phyloP scores from a whole-genome alignment of 2,797 vertebrate species.

The Gallinago solitaria region DNA sequence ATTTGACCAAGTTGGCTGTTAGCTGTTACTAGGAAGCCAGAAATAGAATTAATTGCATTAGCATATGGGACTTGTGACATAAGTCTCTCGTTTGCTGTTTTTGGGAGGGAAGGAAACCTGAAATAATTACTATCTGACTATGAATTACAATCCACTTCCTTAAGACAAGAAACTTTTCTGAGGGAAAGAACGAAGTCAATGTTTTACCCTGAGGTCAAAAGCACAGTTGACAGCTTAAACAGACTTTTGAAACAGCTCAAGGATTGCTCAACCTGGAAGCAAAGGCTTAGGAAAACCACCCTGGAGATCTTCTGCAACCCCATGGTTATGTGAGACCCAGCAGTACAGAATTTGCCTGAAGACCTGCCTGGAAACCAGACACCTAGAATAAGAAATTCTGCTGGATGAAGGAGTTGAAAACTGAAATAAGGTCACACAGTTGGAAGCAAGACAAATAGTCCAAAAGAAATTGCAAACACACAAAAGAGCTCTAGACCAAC shows the following conservation, averaged over 20 bases:
- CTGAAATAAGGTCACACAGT: neutral
- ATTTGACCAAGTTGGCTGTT: neutral
- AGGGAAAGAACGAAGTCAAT: constrained; percentile 2
- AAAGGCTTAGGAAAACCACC: constrained; percentile 48
- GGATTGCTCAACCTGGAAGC: constrained; percentile 55
- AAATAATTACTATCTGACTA: constrained; percentile 51
- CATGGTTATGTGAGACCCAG: neutral
- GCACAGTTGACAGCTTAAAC: constrained; percentile 58
- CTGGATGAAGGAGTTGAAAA: neutral
- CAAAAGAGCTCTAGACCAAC: neutral
- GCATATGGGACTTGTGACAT: constrained; percentile 22
- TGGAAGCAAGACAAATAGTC: neutral
- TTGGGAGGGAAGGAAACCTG: constrained; percentile 51
- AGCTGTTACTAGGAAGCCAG: constrained; percentile 8
- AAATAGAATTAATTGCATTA: constrained; percentile 63
- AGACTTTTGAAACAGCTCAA: constrained; percentile 33
- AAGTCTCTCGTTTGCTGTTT: neutral
- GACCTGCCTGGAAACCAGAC: constrained; percentile 23
- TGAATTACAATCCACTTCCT: constrained; percentile 32
- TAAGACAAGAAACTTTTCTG: constrained; percentile 15
- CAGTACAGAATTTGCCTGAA: constrained; percentile 27
- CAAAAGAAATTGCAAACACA: neutral
- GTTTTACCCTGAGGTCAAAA: constrained; percentile 43
- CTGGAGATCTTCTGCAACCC: neutral
- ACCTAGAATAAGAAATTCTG: neutral